Percentiles rank a stretch among this genome's conserved stretches.
Evolutionary conservation across 2,888 invertebrate genomes (phyloP).

Genomic region (Apotomis betuletana): DNA sequence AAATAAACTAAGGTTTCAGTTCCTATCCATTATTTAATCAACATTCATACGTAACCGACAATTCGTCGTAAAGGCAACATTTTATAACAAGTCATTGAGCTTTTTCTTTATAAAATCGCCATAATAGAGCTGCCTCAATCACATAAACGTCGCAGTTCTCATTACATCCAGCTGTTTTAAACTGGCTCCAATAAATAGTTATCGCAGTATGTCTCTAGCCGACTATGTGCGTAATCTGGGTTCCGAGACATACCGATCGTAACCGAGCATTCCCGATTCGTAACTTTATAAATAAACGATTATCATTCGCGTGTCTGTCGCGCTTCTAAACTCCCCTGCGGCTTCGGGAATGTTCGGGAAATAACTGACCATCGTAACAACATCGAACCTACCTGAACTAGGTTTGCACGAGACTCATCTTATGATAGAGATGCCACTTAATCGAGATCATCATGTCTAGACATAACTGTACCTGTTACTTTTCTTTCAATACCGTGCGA

Average conservation of each 20-base stretch:
- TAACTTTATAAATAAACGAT: conserved; percentile 61
- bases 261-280: conserved; percentile 55
- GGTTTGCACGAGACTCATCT: neutral
- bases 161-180: conserved; percentile 33
- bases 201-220: conserved; percentile 30
- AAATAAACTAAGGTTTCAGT: neutral
- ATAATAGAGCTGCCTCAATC: conserved; percentile 34
- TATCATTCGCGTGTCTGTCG: conserved; percentile 47
- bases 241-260: conserved; percentile 50
- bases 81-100: conserved; percentile 1
- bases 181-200: conserved; percentile 35
- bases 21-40: neutral
- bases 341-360: conserved; percentile 28
- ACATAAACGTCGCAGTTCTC: conserved; percentile 19
- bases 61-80: neutral
- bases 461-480: too few relatives aligned
- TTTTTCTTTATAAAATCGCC: conserved; percentile 19
- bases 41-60: neutral
- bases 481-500: too few relatives aligned
- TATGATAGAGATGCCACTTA: too few relatives aligned
- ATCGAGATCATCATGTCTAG: too few relatives aligned
- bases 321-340: conserved; percentile 32
- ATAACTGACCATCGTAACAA: conserved; percentile 14
- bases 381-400: neutral
- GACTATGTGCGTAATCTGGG: conserved; percentile 51